Evolutionary conservation across 2,888 invertebrate species (phyloP), one percentile per base, ranked within the genome.

Genomic region (Lamellibrachia satsuma): DNA sequence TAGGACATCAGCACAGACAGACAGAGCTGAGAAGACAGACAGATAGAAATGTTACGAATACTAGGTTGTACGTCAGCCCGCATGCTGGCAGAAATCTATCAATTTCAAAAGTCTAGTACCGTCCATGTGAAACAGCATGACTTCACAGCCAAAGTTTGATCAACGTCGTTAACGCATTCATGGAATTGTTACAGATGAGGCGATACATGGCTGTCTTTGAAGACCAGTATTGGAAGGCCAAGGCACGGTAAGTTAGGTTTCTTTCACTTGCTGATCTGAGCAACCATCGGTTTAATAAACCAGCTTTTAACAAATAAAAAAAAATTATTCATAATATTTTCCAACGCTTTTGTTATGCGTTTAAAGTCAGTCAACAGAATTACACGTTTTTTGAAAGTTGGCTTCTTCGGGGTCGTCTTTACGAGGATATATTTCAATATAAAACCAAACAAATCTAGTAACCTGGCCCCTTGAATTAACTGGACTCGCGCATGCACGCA

Each of bases 161-260:
- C 3, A 55, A 55, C 55, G 75, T 22, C 22, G 75, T 75, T 75
- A n/a, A 75, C 15, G n/a, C 22, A 22, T 75, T 75, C 15, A 75
- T 22, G 22, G 3, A 3, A 6, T 11, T 75, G 75, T 22, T 75
- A 75, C 75, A 75, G 75, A 75, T 75, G 75, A 75, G 75, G 3
- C 75, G 75, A 75, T 75, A 75, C 75, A 75, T 75, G 75, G 75
- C 75, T 22, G 75, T 75, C 75, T 75, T 75, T 75, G 75, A 75
- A 11, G 75, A 75, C 75, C 15, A 22, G 22, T 75, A 75, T n/a
- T 75, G 75, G 75, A 15, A 75, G 75, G 75, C 75, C 15, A 15
- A 75, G 22, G 75, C 75, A 75, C 75, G 75, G 75, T 75, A 22
- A 15, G 75, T 75, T 22, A 22, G 2, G 22, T 75, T 15, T 22